These are phyloP conservation scores for Intellagama lesueurii DNA, from an alignment of 2,797 vertebrate species.

Conservation along the genomic window DNA sequence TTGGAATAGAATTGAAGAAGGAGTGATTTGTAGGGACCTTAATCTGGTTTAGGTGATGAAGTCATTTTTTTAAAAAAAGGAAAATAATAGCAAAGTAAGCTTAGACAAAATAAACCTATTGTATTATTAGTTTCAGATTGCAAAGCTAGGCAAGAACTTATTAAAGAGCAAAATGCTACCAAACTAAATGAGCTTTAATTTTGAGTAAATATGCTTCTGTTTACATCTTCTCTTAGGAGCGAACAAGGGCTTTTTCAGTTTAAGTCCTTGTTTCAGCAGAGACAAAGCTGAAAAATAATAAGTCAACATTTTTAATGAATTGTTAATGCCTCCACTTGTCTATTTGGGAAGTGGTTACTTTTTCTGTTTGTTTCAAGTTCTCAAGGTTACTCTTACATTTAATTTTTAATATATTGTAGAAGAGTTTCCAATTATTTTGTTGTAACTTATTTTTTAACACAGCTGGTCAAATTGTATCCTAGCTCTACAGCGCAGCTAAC, in stretches of 20 bases:
- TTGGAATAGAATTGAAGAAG: no score
- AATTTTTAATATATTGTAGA: not conserved
- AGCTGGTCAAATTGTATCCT: not conserved
- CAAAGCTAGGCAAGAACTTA: not conserved
- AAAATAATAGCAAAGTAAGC: no score
- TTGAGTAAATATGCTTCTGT: not conserved
- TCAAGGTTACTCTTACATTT: conserved; percentile 13
- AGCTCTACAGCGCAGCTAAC: conserved; percentile 40
- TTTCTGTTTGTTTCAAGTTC: not conserved
- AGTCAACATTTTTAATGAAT: not conserved
- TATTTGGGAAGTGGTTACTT: conserved; percentile 10
- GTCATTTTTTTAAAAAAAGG: no score
- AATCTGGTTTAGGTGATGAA: no score
- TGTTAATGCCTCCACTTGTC: not conserved
- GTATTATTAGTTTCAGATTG: not conserved
- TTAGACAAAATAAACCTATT: no score
- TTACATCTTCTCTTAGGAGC: not conserved
- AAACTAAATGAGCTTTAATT: not conserved
- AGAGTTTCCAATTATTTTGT: not conserved
- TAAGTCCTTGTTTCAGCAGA: not conserved
- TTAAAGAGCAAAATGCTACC: not conserved
- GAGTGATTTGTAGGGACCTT: no score
- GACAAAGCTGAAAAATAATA: not conserved
- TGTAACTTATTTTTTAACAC: not conserved
- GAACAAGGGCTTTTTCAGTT: not conserved